Conservation (phyloP, 2,797 vertebrate species). For the Sebastes trivittatus region DNA sequence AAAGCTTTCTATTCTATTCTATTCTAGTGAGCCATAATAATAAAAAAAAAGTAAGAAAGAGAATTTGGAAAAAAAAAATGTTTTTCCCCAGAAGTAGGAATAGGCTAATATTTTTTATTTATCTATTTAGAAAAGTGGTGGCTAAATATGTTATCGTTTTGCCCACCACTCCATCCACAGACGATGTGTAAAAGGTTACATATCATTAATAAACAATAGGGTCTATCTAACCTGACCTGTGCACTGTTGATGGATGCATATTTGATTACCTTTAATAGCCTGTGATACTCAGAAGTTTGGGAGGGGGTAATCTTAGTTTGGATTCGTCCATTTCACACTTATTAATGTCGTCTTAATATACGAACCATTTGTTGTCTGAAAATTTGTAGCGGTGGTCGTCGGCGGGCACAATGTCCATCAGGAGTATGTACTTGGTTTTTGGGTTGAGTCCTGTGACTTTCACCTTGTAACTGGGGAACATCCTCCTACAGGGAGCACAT, state of each 20-base stretch:
- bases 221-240: not conserved
- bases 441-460: slow-evolving; percentile 97
- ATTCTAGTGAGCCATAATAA: not conserved
- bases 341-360: not conserved
- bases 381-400: slow-evolving; percentile 99
- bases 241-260: not conserved
- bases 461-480: slow-evolving; percentile 99
- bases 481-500: slow-evolving; percentile 82
- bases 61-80: too few species aligned
- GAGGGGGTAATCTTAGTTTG: not conserved
- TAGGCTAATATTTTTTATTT: not conserved
- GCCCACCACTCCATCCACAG: not conserved
- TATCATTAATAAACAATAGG: not conserved
- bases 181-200: not conserved
- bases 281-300: not conserved
- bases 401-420: slow-evolving; percentile 94
- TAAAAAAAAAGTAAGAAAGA: not conserved
- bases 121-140: too few species aligned
- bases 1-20: too few species aligned
- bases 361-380: slow-evolving; percentile 97
- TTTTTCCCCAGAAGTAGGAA: not conserved
- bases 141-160: not conserved
- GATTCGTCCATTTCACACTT: not conserved
- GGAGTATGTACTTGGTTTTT: slow-evolving; percentile 97
- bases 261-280: not conserved